Evolutionary conservation across 2,797 vertebrate species (phyloP), one percentile per base, ranked within the genome.

Genomic region (Schizopygopsis pylzovi): DNA sequence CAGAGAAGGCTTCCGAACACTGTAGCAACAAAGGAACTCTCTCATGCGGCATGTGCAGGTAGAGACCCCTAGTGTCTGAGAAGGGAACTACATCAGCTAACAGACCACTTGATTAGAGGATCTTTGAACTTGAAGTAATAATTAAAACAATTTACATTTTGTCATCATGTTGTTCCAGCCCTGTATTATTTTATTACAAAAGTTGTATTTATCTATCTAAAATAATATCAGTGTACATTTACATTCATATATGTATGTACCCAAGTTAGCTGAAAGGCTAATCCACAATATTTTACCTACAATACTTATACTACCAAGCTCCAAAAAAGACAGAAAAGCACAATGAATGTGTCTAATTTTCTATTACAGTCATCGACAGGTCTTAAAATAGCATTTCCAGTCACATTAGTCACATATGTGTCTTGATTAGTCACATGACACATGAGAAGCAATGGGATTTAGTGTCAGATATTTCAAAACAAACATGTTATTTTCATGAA

Each of bases 11-110:
- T 0, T 90, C 94, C 16, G 0, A 52, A 1, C 49, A 94, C 87
- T 96, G 96, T 89, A 91, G 52, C 0, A 89, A 89, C 25, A 90
- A 84, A 0, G 96, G 96, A 3, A 90, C 89, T 16, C 92, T 95
- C 45, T 88, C 84, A 7, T 96, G 96, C 0, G 96, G 96, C 4
- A 83, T 93, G 54, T 96, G 96, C 95, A 95, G 94, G 96, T 87
- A 87, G 25, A 68, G 67, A 65, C 81, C 81, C 5, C 83, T 87
- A 65, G 54, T 4, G 33, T 56, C 43, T 22, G 0, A 16, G 11
- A 18, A 37, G 45, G 22, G 18, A 73, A 67, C 25, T 68, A 8
- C 79, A 68, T 16, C 20, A 68, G 9, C 43, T n/a, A 13, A 59
- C 75, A 41, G 52, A 59, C 20, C 54, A 13, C 18, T 22, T 77